Base-by-base conservation (phyloP, 2,888 invertebrate species). In the Eugnorisma glareosa region DNA sequence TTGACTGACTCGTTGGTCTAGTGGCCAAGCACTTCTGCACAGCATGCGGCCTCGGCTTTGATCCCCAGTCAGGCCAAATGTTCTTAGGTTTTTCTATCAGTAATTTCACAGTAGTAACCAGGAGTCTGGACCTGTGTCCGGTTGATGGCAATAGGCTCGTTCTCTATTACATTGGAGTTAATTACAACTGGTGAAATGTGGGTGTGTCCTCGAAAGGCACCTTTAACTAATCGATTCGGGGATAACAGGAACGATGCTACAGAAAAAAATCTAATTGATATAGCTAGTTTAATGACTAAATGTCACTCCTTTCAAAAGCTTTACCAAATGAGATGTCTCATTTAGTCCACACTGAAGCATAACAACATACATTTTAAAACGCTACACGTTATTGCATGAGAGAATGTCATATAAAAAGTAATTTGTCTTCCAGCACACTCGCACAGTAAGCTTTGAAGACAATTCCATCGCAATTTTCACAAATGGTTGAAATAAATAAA, bases 401-500 rank as follows among this genome's bases (percentile, higher is more conserved):
- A 77, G 31, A 75, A 84, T 63, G 61, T 73, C 82, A 82, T 73
- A 66, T 73, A 75, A 69, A 81, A 78, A 85, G 73, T 78, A 72
- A 85, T 86, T 82, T 80, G 63, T 87, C 79, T 87, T 72, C 24
- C 28, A 57, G 61, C 66, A 40, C 66, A 67, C 57, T 67, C 37
- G 59, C 67, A 66, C 81, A 77, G 45, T 68, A 77, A 73, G 69
- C 78, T 63, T 48, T 75, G 71, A 57, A 79, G 73, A 81, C 83
- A 85, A 82, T 85, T 79, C 73, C 72, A 48, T 76, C 66, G 77
- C 85, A 75, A 80, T 85, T 79, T 73, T 51, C 69, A 69, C 66
- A 78, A 85, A 87, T 72, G 67, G 66, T 83, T 69, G 51, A 82
- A 77, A 87, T 85, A 86, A 85, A 85, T 87, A 82, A 82, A 78